Evolutionary conservation across 2,888 invertebrate species (phyloP).

Genomic region (Antheraea yamamai): DNA sequence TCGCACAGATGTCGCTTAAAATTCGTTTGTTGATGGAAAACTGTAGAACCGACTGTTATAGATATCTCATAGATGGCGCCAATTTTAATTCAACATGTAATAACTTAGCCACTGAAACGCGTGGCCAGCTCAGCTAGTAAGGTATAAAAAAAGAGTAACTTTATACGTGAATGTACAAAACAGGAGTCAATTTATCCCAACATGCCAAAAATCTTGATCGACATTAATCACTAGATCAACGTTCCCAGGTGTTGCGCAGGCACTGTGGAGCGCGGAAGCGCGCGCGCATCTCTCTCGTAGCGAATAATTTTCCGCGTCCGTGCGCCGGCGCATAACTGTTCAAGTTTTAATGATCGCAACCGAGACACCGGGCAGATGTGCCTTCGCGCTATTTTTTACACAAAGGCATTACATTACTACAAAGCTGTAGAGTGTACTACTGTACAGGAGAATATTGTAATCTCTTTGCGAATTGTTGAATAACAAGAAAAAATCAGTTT

Average conservation of each 20-base stretch:
- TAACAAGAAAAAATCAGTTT: too few species aligned
- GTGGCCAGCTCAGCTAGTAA: too few species aligned
- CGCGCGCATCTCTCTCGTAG: slow-evolving; percentile 31
- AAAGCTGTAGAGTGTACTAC: not conserved
- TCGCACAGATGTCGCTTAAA: too few species aligned
- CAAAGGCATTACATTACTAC: not conserved
- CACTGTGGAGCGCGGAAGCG: slow-evolving; percentile 55
- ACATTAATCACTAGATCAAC: slow-evolving; percentile 2
- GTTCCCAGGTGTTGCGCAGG: slow-evolving; percentile 19
- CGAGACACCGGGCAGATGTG: slow-evolving; percentile 23
- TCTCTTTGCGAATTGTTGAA: not conserved
- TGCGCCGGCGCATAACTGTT: slow-evolving; percentile 68
- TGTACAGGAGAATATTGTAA: not conserved
- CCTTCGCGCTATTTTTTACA: slow-evolving; percentile 7
- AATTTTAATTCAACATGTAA: too few species aligned
- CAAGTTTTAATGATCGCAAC: slow-evolving; percentile 58
- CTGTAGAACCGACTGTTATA: too few species aligned
- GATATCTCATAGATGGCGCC: too few species aligned
- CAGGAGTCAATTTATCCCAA: not conserved
- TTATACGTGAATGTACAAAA: not conserved
- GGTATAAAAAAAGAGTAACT: not conserved
- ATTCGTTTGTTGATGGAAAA: too few species aligned
- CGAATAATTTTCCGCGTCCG: slow-evolving; percentile 79
- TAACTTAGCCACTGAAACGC: too few species aligned
- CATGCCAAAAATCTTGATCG: slow-evolving; percentile 4